Conservation (phyloP, 2,797 vertebrate genomes). For the Zalophus californianus region DNA sequence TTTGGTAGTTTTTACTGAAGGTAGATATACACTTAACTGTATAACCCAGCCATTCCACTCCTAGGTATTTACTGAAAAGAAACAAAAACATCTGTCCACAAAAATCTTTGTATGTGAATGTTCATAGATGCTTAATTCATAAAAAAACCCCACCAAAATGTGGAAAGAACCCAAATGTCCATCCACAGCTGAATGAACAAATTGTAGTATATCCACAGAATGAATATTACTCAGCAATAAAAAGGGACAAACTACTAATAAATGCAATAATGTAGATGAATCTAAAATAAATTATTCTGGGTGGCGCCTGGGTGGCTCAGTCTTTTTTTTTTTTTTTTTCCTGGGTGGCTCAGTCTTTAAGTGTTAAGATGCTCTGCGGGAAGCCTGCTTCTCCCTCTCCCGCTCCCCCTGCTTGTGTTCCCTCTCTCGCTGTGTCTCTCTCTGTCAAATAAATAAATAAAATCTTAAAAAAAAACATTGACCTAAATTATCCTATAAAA, state of each 20-base stretch:
- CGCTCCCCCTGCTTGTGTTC: no score
- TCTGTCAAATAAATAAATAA: no score
- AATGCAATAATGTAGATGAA: not conserved
- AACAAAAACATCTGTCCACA: not conserved
- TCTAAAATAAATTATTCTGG: not conserved
- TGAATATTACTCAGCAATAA: not conserved
- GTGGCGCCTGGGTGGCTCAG: no score
- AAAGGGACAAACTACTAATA: not conserved
- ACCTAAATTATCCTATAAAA: not conserved
- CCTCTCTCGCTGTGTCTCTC: no score
- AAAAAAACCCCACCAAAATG: not conserved
- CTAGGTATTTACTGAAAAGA: not conserved
- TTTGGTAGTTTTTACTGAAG: not conserved
- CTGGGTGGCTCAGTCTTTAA: no score
- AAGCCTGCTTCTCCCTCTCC: no score
- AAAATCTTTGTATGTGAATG: not conserved
- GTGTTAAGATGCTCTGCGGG: no score
- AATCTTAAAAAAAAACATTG: not conserved
- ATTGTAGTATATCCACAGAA: not conserved
- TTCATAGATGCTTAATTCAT: not conserved
- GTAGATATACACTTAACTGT: not conserved
- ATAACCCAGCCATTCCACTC: not conserved
- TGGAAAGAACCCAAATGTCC: not conserved
- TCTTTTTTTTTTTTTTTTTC: no score
- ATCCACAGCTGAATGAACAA: not conserved